Base-by-base conservation (phyloP, 1,140 invertebrate genomes). In the Limonius californicus region DNA sequence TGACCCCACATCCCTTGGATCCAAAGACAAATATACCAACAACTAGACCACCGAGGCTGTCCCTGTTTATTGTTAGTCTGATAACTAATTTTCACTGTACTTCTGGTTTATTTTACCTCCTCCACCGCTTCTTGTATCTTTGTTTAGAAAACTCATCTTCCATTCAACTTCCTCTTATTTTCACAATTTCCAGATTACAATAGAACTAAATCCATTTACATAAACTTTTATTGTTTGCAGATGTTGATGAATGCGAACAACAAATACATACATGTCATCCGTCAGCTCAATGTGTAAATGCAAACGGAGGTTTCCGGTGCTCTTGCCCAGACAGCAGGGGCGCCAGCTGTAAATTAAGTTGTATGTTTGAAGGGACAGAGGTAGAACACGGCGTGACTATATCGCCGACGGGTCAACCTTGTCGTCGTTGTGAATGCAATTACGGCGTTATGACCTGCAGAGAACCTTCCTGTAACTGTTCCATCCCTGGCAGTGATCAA, bases 161-260 rank as follows among this genome's bases (percentile, higher is more conserved):
- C n/a, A n/a, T n/a, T n/a, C n/a, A 35, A 8, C 32, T 35, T 8
- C 7, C 32, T 7, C 32, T 35, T n/a, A 8, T 35, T 8, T 35
- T 35, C 32, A 7, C 7, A 7, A 35, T 8, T 35, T 35, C 32
- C 7, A n/a, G n/a, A n/a, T n/a, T n/a, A n/a, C n/a, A n/a, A n/a
- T n/a, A n/a, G n/a, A n/a, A 32, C 11, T 32, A 32, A 11, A 6
- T 32, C 11, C 4, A 32, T 32, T 32, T 32, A 32, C 11, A 32
- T 6, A 6, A 32, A 32, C 11, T 2, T 9, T n/a, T 39, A 14
- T 39, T 27, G 2, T 27, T 55, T 55, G 15, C 74, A 91, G 94
- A 96, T 82, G 84, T 95, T 56, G 86, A 96, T 77, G 93, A 97
- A 79, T 95, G 94, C 77, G 78, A 80, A 63, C 85, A 87, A 70